These are phyloP conservation scores for Zeus faber DNA, from an alignment of 2,113 vertebrate species.

Conservation along the genomic window DNA sequence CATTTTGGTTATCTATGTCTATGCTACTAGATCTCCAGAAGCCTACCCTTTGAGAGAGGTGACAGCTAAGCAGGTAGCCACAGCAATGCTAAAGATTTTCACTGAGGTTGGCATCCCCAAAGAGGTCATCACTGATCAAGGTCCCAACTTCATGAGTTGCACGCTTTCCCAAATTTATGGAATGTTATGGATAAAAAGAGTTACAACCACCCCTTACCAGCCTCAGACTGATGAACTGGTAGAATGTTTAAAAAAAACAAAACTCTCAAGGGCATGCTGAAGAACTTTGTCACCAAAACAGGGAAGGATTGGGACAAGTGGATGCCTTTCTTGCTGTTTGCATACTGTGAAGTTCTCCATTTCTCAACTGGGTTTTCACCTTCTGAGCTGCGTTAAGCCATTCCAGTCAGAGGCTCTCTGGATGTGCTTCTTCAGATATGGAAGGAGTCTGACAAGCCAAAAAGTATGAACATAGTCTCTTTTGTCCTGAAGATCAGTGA, in stretches of 20 bases:
- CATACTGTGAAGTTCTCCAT: slow-evolving; percentile 6
- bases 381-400: not conserved
- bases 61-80: no score
- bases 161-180: no score
- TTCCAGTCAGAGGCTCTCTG: not conserved
- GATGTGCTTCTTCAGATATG: no score
- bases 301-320: not conserved
- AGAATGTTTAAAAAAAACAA: not conserved
- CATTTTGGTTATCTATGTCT: no score
- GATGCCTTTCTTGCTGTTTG: slow-evolving; percentile 6
- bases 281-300: not conserved
- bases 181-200: not conserved
- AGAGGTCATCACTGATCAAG: no score
- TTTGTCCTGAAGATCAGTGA: slow-evolving; percentile 7
- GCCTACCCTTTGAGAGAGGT: no score
- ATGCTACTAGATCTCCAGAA: no score
- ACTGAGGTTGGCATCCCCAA: no score
- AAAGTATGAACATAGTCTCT: not conserved
- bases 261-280: not conserved
- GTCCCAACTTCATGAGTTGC: no score
- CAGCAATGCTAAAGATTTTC: no score
- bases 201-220: not conserved
- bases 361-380: not conserved
- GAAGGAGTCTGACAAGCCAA: no score
- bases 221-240: not conserved